These are phyloP conservation scores for Drosophila silvestris DNA, from an alignment of 2,888 invertebrate species.

Conservation along the genomic window DNA sequence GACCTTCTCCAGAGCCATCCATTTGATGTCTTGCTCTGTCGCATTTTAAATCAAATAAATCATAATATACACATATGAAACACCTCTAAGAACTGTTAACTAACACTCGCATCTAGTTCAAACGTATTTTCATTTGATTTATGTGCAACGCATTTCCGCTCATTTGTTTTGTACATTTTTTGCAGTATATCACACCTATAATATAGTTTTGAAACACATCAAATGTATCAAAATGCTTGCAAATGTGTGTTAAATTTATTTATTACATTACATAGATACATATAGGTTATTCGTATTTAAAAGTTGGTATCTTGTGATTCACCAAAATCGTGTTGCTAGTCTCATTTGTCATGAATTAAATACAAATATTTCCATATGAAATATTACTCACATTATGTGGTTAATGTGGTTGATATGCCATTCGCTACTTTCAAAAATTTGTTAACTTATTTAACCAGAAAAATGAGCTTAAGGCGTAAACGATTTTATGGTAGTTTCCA, in stretches of 20 bases:
- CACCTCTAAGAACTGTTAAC: slow-evolving; percentile 12
- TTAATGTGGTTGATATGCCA: background rate
- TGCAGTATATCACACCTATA: slow-evolving; percentile 17
- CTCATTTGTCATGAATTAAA: background rate
- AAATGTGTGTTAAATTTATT: background rate
- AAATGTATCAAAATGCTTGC: background rate
- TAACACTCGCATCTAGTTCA: slow-evolving; percentile 16
- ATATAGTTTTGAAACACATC: background rate
- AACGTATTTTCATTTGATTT: slow-evolving; percentile 51
- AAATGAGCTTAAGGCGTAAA: background rate
- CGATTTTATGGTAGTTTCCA: background rate
- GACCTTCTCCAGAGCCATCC: slow-evolving; percentile 5
- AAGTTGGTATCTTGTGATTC: background rate
- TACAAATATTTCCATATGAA: background rate
- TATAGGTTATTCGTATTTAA: background rate
- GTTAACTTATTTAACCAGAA: background rate
- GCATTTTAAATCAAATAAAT: slow-evolving; percentile 71
- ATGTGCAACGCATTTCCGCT: slow-evolving; percentile 44
- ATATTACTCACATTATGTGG: background rate
- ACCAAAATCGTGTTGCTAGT: background rate
- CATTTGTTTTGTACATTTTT: slow-evolving; percentile 43
- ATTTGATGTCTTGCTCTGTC: slow-evolving; percentile 48
- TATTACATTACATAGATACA: background rate
- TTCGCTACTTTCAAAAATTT: background rate
- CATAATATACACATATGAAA: slow-evolving; percentile 43